Conservation (phyloP, 1,140 invertebrate species). For the Harpegnathos saltator region DNA sequence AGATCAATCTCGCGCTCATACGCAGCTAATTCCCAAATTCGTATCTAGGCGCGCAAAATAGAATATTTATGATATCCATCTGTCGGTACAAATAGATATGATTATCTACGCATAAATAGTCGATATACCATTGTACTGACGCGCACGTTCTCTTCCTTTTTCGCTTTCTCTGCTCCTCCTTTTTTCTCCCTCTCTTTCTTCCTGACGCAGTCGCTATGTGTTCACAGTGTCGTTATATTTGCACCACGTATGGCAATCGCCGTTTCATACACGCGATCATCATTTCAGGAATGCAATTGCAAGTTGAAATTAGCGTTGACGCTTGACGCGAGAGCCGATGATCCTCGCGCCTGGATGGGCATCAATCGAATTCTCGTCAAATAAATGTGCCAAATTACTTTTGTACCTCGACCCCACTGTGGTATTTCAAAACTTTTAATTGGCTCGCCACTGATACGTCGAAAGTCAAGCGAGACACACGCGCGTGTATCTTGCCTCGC, state of each 20-base stretch:
- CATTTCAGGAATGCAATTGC: slow-evolving; percentile 33
- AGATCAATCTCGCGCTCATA: slow-evolving; percentile 22
- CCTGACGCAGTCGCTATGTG: background rate
- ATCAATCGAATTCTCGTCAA: slow-evolving; percentile 15
- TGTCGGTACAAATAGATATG: slow-evolving; percentile 35
- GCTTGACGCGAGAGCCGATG: background rate
- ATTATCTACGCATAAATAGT: slow-evolving; percentile 10
- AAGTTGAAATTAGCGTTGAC: slow-evolving; percentile 20
- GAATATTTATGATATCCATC: background rate
- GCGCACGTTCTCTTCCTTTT: background rate
- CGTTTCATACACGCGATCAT: slow-evolving; percentile 28
- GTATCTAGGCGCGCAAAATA: background rate
- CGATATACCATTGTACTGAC: slow-evolving; percentile 15
- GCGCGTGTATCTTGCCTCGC: background rate
- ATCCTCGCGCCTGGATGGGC: background rate
- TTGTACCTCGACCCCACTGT: background rate
- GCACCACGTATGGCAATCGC: background rate
- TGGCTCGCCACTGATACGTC: background rate
- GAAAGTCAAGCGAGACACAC: background rate
- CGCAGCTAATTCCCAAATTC: slow-evolving; percentile 27
- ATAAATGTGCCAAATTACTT: slow-evolving; percentile 25
- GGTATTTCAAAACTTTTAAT: slow-evolving; percentile 19
- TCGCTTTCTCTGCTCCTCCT: too few species aligned
- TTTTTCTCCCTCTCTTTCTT: background rate
- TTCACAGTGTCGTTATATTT: background rate